Conservation (phyloP, 2,113 vertebrate species). For the Callithrix jacchus region DNA sequence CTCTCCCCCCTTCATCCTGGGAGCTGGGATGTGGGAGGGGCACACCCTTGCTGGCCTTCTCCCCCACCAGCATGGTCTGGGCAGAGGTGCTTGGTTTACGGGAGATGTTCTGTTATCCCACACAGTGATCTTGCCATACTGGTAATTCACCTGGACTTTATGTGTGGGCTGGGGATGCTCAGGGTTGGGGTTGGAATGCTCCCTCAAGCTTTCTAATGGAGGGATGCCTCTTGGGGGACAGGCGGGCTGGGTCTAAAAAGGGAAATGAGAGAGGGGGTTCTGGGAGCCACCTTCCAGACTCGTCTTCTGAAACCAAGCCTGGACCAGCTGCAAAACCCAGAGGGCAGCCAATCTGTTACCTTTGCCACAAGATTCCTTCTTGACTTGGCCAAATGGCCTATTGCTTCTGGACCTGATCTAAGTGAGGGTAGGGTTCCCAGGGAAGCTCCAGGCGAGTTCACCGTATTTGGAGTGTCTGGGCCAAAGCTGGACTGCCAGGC, state of each 20-base stretch:
- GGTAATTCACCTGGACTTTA: background rate
- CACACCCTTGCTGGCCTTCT: background rate
- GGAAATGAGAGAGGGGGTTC: background rate
- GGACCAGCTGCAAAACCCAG: background rate
- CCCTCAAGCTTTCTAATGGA: background rate
- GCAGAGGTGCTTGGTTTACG: background rate
- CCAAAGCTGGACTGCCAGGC: rapidly evolving
- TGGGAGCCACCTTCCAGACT: no score
- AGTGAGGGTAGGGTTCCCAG: background rate
- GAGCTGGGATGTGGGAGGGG: background rate
- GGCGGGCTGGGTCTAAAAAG: no score
- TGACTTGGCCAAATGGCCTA: no score
- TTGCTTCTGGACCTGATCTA: background rate
- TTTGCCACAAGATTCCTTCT: background rate
- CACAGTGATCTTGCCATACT: background rate
- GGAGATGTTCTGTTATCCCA: background rate
- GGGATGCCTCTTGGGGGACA: background rate
- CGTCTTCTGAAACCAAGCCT: background rate
- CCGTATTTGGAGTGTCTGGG: no score
- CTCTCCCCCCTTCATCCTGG: background rate
- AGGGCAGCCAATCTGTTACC: background rate
- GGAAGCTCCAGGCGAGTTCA: background rate
- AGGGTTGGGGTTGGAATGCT: background rate
- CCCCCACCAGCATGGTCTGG: background rate
- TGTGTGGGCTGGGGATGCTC: background rate